Evolutionary conservation across 2,113 vertebrate genomes (phyloP).

Genomic region (Xenopus borealis): DNA sequence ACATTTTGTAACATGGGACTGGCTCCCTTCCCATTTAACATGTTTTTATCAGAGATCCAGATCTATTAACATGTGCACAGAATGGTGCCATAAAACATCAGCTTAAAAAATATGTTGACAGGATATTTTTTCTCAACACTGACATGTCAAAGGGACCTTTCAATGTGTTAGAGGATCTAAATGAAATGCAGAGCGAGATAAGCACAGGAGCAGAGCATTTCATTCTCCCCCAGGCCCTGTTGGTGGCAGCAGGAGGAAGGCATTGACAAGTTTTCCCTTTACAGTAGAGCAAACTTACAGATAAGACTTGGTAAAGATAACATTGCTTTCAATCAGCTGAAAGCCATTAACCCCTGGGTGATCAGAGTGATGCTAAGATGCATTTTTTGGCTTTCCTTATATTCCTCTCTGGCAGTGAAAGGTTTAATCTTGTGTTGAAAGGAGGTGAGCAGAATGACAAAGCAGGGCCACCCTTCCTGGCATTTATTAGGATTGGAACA

Average conservation of each 20-base stretch:
- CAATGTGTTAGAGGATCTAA: conserved; percentile 42
- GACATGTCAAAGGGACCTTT: conserved; percentile 46
- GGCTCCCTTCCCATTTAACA: conserved; percentile 28
- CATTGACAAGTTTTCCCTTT: conserved; percentile 31
- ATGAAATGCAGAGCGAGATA: conserved; percentile 40
- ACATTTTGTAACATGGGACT: conserved; percentile 10
- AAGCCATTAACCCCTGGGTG: conserved; percentile 20
- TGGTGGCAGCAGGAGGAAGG: conserved; percentile 39
- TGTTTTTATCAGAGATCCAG: conserved; percentile 29
- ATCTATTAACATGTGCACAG: conserved; percentile 44
- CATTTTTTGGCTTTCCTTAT: too few relatives aligned
- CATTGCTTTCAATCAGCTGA: conserved; percentile 35
- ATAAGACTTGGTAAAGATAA: conserved; percentile 44
- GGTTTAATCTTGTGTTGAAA: too few relatives aligned
- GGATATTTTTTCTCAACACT: conserved; percentile 45
- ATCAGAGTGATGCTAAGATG: background rate
- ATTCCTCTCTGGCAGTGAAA: too few relatives aligned
- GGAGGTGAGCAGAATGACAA: too few relatives aligned
- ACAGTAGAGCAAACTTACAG: conserved; percentile 38
- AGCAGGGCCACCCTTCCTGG: too few relatives aligned
- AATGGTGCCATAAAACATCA: conserved; percentile 39
- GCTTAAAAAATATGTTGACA: conserved; percentile 45
- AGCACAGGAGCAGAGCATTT: conserved; percentile 25
- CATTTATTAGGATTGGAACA: too few relatives aligned
- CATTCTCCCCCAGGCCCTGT: conserved; percentile 42